A percentile compares a stretch with the other conserved stretches of the same genome.
phyloP scores from a whole-genome alignment of 2,888 invertebrate species.

The Sinopyrophorus schimmeli region DNA sequence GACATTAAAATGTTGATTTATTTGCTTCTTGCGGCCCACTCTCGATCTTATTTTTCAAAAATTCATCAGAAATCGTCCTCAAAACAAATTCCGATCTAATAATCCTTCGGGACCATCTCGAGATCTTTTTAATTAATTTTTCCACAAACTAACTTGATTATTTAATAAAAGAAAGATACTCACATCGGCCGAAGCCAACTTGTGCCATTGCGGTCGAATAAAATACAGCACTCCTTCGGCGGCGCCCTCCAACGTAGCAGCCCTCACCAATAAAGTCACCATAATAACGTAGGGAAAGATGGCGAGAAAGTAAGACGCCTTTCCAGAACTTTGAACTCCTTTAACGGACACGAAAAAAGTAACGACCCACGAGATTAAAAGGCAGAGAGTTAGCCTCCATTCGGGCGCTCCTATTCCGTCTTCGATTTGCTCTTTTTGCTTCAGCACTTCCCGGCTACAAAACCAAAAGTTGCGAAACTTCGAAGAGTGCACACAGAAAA shows the following conservation, averaged over 20 bases:
- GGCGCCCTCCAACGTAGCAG: constrained; percentile 71
- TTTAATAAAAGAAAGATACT: no score
- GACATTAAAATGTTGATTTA: no score
- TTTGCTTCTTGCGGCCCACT: no score
- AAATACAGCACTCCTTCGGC: constrained; percentile 76
- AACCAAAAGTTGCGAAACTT: constrained; percentile 47
- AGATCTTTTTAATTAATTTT: no score
- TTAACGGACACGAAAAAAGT: constrained; percentile 71
- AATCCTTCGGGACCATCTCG: no score
- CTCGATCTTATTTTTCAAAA: no score
- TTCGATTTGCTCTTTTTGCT: constrained; percentile 55
- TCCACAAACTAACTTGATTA: no score
- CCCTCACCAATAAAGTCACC: constrained; percentile 71
- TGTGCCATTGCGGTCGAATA: constrained; percentile 76
- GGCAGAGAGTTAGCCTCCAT: constrained; percentile 70
- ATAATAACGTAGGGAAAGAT: constrained; percentile 82
- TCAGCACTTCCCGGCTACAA: constrained; percentile 59
- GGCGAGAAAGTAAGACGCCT: constrained; percentile 88
- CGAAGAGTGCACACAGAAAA: no score
- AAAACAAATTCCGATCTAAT: no score
- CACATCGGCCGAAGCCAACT: constrained; percentile 70
- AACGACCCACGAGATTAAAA: constrained; percentile 69
- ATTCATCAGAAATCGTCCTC: no score
- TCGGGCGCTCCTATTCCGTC: constrained; percentile 61
- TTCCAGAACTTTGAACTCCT: constrained; percentile 79